Percentiles rank a stretch among this genome's conserved stretches.
Evolutionary conservation across 2,888 invertebrate species (phyloP).

Genomic region (Bimastos eiseni): DNA sequence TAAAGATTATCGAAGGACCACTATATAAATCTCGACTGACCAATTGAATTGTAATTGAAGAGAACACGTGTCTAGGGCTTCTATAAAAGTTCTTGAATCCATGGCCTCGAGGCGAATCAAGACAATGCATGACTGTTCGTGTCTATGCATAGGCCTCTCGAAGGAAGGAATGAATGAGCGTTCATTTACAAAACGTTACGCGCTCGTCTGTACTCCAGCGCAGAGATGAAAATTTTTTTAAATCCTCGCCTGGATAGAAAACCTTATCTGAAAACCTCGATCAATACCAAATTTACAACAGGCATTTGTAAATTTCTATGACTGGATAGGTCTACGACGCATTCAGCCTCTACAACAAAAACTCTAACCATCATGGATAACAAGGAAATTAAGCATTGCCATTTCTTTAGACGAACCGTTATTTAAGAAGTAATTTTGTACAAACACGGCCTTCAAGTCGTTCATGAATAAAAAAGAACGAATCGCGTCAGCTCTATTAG

Average conservation of each 20-base stretch:
- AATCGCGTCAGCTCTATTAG: no score
- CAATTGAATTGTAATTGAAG: no score
- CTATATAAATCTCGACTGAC: no score
- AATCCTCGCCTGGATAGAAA: not conserved
- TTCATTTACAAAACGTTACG: not conserved
- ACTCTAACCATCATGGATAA: not conserved
- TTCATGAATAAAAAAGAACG: no score
- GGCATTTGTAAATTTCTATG: no score
- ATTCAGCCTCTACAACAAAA: not conserved
- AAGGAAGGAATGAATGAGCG: not conserved
- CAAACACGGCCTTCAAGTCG: not conserved
- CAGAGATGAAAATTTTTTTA: not conserved
- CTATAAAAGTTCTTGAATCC: not conserved
- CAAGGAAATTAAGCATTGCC: not conserved
- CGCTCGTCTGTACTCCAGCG: not conserved
- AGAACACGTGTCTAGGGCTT: not conserved
- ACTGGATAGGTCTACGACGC: no score
- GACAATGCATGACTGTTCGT: no score
- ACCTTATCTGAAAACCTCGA: not conserved
- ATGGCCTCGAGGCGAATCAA: no score
- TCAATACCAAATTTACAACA: not conserved
- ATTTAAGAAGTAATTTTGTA: not conserved
- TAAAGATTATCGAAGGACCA: no score
- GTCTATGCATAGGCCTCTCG: not conserved
- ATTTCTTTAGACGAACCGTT: not conserved